Evolutionary conservation across 2,888 invertebrate genomes (phyloP), one percentile per base, ranked within the genome.

Genomic region (Drosophila incognita): DNA sequence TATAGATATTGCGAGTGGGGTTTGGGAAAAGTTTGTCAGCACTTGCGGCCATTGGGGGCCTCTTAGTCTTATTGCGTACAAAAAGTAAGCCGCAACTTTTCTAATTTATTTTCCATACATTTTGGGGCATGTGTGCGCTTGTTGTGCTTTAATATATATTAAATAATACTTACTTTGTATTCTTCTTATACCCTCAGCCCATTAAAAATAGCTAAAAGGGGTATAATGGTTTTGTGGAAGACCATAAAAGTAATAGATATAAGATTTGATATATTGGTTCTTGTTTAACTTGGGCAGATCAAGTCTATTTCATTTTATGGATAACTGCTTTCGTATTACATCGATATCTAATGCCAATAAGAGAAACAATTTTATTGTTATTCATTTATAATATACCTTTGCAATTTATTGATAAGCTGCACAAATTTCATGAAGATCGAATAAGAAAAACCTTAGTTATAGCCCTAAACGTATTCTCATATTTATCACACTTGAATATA

Each of bases 131-230:
- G 72, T 72, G 64, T 73, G 72, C 59, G 72, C 70, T 62, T 73
- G 69, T 79, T 74, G 70, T 72, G 69, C 81, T 74, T 72, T 89
- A 81, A 82, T 87, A 84, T 83, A 84, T 80, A 89, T 87, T 87
- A 80, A 82, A 89, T 84, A 86, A 82, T 89, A 87, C 87, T 87
- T 81, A 87, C 83, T 89, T 82, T 82, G 69, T 85, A 74, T 89
- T 87, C 82, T 75, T 71, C 85, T 78, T 88, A 24, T 24, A 21
- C 46, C 24, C 46, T 46, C 8, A 46, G 8, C 8, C 1, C 24
- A 24, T 24, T 46, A 8, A 46, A 46, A 46, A 8, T 24, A 4
- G 15, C 24, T 24, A 8, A 8, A 24, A 15, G 8, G 15, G 15
- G 24, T 24, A 2, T 8, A 8, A 8, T 46, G 15, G 24, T 46